These are phyloP conservation scores for Eucera pruinosa DNA, from an alignment of 2,888 invertebrate species.

Conservation along the genomic window DNA sequence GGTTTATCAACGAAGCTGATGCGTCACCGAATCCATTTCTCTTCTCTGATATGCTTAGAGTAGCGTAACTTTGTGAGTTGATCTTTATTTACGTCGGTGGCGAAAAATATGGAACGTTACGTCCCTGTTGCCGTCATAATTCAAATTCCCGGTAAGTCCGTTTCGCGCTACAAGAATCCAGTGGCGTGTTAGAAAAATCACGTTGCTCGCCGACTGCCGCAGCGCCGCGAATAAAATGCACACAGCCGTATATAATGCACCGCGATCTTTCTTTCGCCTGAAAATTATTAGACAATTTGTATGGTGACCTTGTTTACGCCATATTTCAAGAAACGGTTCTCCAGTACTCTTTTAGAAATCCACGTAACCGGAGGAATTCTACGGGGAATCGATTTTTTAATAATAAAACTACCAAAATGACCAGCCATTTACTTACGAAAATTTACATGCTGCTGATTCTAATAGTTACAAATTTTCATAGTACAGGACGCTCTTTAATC, in stretches of 20 bases:
- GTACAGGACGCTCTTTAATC: too few species aligned
- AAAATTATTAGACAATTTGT: slow-evolving; percentile 8
- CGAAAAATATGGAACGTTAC: slow-evolving; percentile 49
- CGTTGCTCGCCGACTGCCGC: not conserved
- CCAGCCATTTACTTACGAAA: too few species aligned
- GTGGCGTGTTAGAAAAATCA: slow-evolving; percentile 14
- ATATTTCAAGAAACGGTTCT: not conserved
- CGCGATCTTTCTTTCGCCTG: not conserved
- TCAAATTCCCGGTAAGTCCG: slow-evolving; percentile 51
- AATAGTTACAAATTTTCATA: too few species aligned
- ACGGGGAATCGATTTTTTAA: too few species aligned
- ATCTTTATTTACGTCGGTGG: slow-evolving; percentile 63
- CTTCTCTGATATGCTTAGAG: slow-evolving; percentile 31
- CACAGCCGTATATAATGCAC: too few species aligned
- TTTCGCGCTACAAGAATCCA: slow-evolving; percentile 21
- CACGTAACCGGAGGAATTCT: too few species aligned
- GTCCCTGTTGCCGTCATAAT: slow-evolving; percentile 50
- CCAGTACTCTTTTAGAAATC: not conserved
- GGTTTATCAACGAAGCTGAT: slow-evolving; percentile 30
- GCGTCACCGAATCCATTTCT: slow-evolving; percentile 50
- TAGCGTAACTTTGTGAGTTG: slow-evolving; percentile 41
- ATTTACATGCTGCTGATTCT: too few species aligned
- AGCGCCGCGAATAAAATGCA: not conserved
- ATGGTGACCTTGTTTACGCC: not conserved
- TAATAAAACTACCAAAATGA: too few species aligned